phyloP scores from a whole-genome alignment of 2,888 invertebrate genomes.

The Teleogryllus oceanicus region DNA sequence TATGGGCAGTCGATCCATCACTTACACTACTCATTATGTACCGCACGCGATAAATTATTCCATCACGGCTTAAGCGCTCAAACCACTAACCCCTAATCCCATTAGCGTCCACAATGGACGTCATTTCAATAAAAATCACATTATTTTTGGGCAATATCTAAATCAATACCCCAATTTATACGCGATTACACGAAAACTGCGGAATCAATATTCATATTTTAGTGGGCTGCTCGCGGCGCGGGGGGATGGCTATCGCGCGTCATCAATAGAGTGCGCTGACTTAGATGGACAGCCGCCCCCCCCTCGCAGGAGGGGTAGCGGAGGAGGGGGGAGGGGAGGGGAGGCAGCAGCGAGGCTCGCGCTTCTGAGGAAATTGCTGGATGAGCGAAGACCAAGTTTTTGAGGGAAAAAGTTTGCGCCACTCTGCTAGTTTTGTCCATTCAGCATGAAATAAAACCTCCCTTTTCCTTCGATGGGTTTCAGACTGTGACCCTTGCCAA shows the following conservation, averaged over 20 bases:
- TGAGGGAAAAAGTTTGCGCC: no score
- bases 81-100: conserved; percentile 18
- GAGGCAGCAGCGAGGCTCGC: no score
- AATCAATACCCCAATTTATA: conserved; percentile 2
- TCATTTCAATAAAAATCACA: conserved; percentile 18
- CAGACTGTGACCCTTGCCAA: no score
- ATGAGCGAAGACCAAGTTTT: no score
- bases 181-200: conserved; percentile 9
- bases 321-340: no score
- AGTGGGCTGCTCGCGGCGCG: neutral
- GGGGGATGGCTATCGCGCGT: neutral
- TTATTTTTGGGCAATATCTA: neutral
- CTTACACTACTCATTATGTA: conserved; percentile 18
- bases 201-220: conserved; percentile 9
- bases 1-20: conserved; percentile 11
- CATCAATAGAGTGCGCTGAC: no score
- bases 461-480: no score
- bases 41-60: neutral
- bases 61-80: conserved; percentile 18
- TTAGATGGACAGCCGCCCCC: no score
- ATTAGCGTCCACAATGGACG: neutral
- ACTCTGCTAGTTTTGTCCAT: no score
- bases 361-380: no score
- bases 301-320: no score
- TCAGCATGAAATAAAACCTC: no score